Evolutionary conservation across 2,888 invertebrate genomes (phyloP).

Genomic region (Agrotis ipsilon): DNA sequence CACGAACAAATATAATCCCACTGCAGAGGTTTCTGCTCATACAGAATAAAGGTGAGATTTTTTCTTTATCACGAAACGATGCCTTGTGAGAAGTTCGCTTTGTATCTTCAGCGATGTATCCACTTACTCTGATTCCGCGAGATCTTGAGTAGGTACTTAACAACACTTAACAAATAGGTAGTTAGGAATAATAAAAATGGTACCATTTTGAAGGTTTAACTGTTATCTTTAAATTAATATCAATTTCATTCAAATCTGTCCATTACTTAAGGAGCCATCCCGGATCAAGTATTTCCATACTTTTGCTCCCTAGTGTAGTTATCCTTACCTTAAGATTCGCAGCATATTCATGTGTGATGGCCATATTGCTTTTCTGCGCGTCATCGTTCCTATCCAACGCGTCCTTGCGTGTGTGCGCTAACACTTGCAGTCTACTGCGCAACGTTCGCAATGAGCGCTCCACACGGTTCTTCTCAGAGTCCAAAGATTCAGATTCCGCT

Average conservation of each 20-base stretch:
- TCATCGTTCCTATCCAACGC: conserved; percentile 90
- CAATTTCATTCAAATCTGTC: too few relatives aligned
- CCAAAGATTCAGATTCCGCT: conserved; percentile 91
- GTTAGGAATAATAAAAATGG: too few relatives aligned
- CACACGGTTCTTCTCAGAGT: conserved; percentile 90
- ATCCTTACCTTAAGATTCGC: conserved; percentile 88
- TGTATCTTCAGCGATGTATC: background rate
- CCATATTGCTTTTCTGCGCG: conserved; percentile 90
- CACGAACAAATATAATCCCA: background rate
- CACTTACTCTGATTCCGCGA: too few relatives aligned
- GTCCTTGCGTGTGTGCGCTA: conserved; percentile 92
- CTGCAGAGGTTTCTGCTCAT: too few relatives aligned
- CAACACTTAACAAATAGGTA: too few relatives aligned
- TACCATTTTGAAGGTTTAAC: too few relatives aligned
- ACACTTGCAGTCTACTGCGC: conserved; percentile 91
- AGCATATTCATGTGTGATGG: conserved; percentile 90
- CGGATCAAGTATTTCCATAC: too few relatives aligned
- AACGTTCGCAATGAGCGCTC: conserved; percentile 91
- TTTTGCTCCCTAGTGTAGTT: too few relatives aligned
- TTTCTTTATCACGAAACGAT: background rate
- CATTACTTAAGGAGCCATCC: too few relatives aligned
- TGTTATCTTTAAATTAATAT: too few relatives aligned
- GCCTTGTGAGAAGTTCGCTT: background rate
- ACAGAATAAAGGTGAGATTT: too few relatives aligned
- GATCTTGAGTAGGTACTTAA: too few relatives aligned